Conservation (phyloP, 1,140 invertebrate genomes). For the Bombus huntii region DNA sequence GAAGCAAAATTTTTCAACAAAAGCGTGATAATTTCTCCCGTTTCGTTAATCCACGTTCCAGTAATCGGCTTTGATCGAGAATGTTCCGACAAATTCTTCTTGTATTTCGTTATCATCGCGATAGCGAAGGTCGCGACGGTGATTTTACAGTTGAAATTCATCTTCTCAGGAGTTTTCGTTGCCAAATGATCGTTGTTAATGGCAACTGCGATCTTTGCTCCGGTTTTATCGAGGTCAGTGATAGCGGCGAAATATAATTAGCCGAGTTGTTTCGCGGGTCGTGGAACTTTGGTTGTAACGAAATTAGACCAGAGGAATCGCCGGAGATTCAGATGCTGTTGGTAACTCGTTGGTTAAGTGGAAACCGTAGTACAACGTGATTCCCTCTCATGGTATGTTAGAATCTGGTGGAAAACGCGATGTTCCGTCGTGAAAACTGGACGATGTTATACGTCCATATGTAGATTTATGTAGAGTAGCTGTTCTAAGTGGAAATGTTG, state of each 20-base stretch:
- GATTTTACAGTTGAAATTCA: too few relatives aligned
- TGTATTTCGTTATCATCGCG: neutral
- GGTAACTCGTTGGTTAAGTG: neutral
- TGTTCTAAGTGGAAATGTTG: neutral
- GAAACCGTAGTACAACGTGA: neutral
- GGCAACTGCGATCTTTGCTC: slow-evolving; percentile 35
- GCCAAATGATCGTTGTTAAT: neutral
- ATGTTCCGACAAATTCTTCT: too few relatives aligned
- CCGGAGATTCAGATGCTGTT: neutral
- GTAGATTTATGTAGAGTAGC: neutral
- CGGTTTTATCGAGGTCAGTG: slow-evolving; percentile 60
- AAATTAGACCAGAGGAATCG: neutral
- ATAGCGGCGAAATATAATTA: slow-evolving; percentile 56
- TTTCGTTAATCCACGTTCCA: too few relatives aligned
- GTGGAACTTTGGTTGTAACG: neutral
- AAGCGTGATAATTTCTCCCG: too few relatives aligned
- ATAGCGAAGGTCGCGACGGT: too few relatives aligned
- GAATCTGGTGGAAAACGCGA: neutral
- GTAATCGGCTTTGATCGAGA: too few relatives aligned
- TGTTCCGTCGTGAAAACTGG: neutral
- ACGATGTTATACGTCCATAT: neutral
- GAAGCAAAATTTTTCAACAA: too few relatives aligned
- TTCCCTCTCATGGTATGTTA: neutral
- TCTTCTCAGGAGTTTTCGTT: too few relatives aligned
- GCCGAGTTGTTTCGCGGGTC: slow-evolving; percentile 1